phyloP scores from a whole-genome alignment of 1,140 invertebrate genomes.

The Periplaneta americana region DNA sequence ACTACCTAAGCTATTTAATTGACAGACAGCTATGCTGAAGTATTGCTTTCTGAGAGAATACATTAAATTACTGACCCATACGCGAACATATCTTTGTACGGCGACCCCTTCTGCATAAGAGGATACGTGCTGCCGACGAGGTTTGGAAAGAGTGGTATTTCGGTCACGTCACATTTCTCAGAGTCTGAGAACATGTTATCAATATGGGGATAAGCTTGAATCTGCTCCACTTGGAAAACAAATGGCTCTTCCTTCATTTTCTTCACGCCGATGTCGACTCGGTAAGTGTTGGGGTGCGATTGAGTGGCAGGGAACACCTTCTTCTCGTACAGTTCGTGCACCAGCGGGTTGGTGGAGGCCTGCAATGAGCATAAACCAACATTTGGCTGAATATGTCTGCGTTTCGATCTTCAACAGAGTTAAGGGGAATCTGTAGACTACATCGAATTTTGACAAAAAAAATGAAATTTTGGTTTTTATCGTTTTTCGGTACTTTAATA shows the following conservation, averaged over 20 bases:
- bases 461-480: no score
- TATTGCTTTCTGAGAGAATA: no score
- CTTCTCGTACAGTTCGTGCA: constrained; percentile 43
- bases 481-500: no score
- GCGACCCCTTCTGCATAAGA: constrained; percentile 49
- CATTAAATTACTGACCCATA: constrained; percentile 46
- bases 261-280: constrained; percentile 34
- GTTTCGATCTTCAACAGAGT: no score
- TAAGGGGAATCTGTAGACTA: no score
- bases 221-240: constrained; percentile 55
- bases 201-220: constrained; percentile 35
- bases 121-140: constrained; percentile 41
- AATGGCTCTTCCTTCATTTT: constrained; percentile 41
- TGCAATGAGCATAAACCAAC: no score
- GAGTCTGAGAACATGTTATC: constrained; percentile 47
- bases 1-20: no score
- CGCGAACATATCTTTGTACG: constrained; percentile 53
- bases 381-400: no score
- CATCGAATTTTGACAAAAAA: no score
- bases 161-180: constrained; percentile 53
- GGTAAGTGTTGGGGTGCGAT: neutral
- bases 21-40: no score
- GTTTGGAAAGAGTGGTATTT: constrained; percentile 49
- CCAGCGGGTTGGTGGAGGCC: constrained; percentile 46
- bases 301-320: constrained; percentile 31